Base-by-base conservation (phyloP, 2,113 vertebrate genomes). In the Pterocles burchelli region DNA sequence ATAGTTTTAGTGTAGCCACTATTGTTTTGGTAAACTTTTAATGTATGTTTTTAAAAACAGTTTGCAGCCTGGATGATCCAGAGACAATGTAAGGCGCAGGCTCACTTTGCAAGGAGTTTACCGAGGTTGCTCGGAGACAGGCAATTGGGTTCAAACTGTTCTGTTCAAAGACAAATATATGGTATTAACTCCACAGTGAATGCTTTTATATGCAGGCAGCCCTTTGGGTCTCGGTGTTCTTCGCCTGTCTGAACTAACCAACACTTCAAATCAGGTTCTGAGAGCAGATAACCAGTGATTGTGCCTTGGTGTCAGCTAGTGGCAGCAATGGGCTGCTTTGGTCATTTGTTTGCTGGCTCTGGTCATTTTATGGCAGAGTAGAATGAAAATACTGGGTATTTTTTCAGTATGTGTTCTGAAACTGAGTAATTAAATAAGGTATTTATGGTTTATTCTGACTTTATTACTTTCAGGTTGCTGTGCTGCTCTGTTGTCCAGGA, bases 321-420 rank as follows among this genome's bases (percentile, higher is more conserved):
- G 65, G 72, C 43, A 1, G 10, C 34, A 41, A 21, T 41, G 28
- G 28, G 66, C 34, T 75, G 67, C 57, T 90, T 80, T 89, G 70
- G 75, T 76, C 80, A 62, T 83, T 84, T 75, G 13, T 65, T 91
- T 94, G 61, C 80, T 82, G 68, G 72, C 63, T 92, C 54, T 84
- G 61, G 58, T 26, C n/a, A 41, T 74, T 96, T 95, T 73, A 89
- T 45, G 52, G 67, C 59, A 68, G 62, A 62, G 33, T 71, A 89
- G 66, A 94, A 88, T 80, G 68, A 85, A 96, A 96, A 51, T 81
- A n/a, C 43, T 92, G 57, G 18, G 57, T 17, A 38, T 86, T 92
- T 68, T 89, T 93, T 52, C 61, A 68, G 49, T 29, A 41, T 71
- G 26, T 75, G 33, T 63, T 94, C 55, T 86, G 51, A 86, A 71